These are phyloP conservation scores for Silurus aristotelis DNA, from an alignment of 2,797 vertebrate species.

Conservation along the genomic window DNA sequence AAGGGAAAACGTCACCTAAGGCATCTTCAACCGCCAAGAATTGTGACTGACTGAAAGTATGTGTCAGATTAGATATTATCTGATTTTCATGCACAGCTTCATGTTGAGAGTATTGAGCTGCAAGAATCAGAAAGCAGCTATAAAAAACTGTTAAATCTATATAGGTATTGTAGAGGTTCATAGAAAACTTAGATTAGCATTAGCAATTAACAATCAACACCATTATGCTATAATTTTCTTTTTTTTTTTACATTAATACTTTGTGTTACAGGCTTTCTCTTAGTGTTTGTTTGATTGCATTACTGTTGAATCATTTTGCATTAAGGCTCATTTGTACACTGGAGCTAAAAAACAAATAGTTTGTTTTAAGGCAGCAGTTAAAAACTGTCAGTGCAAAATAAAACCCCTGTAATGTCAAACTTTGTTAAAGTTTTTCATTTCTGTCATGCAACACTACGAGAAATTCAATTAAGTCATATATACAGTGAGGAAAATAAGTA, in stretches of 20 bases:
- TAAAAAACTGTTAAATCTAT: neutral
- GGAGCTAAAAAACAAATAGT: neutral
- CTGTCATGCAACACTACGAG: neutral
- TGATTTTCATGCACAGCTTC: neutral
- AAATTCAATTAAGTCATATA: neutral
- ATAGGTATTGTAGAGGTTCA: neutral
- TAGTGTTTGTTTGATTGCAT: neutral
- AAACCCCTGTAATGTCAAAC: neutral
- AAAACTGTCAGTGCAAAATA: neutral
- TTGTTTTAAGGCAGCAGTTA: neutral
- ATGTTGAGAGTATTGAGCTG: neutral
- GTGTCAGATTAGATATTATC: neutral
- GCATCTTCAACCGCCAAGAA: neutral
- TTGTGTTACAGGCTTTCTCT: neutral
- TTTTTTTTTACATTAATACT: neutral
- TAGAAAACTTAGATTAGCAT: neutral
- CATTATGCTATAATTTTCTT: neutral
- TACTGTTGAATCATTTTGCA: neutral
- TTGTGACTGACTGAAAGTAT: slow-evolving; percentile 1
- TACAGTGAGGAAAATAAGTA: no score
- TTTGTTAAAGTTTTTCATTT: neutral
- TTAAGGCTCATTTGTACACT: neutral
- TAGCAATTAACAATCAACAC: neutral
- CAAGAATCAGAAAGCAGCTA: neutral
- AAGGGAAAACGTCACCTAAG: slow-evolving; percentile 9